Conservation (phyloP, 2,888 invertebrate species). For the Ferrisia virgata region DNA sequence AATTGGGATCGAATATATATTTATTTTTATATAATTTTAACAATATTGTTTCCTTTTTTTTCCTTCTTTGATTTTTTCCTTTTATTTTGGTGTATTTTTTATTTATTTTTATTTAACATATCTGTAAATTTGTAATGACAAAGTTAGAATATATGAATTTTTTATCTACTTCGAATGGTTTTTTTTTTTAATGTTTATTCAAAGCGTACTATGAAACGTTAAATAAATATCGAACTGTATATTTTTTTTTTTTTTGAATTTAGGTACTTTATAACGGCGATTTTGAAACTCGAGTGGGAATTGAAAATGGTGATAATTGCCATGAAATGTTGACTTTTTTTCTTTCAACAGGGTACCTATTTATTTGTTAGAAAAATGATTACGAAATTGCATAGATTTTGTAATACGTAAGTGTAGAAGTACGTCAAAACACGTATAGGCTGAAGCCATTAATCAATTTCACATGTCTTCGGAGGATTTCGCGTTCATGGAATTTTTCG, state of each 20-base stretch:
- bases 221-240: not conserved
- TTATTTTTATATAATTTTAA: conserved; percentile 22
- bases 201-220: not conserved
- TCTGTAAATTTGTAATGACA: conserved; percentile 36
- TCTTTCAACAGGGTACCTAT: not conserved
- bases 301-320: not conserved
- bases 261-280: not conserved
- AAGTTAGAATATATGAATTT: conserved; percentile 29
- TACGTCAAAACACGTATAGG: not conserved
- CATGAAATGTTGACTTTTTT: not conserved
- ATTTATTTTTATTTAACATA: conserved; percentile 36
- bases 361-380: not conserved
- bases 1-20: not conserved
- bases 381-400: not conserved
- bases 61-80: not conserved
- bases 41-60: not conserved
- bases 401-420: not conserved
- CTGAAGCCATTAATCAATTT: not conserved
- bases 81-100: conserved; percentile 29
- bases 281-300: not conserved
- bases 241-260: not conserved
- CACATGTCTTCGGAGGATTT: not conserved
- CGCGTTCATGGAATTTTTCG: not conserved
- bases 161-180: not conserved
- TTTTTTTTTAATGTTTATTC: not conserved